Percentiles rank a stretch among this genome's conserved stretches.
Conservation (phyloP, 2,797 vertebrate genomes). For the Chaenodraco wilsoni region DNA sequence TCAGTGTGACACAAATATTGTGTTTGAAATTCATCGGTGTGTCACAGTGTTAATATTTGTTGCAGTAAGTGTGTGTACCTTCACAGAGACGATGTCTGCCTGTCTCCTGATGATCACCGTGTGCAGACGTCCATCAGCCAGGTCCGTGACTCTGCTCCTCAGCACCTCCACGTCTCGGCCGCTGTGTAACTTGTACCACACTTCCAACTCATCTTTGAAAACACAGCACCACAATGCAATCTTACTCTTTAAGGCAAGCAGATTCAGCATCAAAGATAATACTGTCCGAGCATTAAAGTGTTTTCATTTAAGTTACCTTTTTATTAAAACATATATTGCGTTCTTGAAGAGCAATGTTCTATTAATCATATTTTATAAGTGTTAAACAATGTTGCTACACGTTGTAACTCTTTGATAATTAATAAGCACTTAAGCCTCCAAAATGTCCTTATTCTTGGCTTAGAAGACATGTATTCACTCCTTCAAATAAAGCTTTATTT, state of each 20-base stretch:
- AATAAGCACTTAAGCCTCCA: background rate
- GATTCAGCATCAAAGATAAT: background rate
- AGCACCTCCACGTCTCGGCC: slow-evolving; percentile 87
- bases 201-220: slow-evolving; percentile 88
- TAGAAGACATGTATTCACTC: slow-evolving; percentile 1
- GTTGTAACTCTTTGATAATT: background rate
- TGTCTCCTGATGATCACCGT: slow-evolving; percentile 85
- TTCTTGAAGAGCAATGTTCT: background rate
- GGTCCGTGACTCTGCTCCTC: slow-evolving; percentile 79
- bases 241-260: background rate
- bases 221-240: slow-evolving; percentile 19
- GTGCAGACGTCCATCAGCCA: slow-evolving; percentile 91
- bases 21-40: background rate
- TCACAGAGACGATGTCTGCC: slow-evolving; percentile 80
- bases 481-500: slow-evolving; percentile 25
- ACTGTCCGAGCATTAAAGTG: background rate
- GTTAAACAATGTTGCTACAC: background rate
- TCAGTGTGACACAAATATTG: background rate
- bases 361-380: background rate
- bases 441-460: background rate
- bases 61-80: slow-evolving; percentile 52
- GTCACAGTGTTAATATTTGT: background rate
- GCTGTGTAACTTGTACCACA: slow-evolving; percentile 90
- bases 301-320: background rate
- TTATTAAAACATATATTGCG: too few relatives aligned